Percentiles rank a stretch among this genome's conserved stretches.
Conservation (phyloP, 2,113 vertebrate genomes). For the Silurus meridionalis region DNA sequence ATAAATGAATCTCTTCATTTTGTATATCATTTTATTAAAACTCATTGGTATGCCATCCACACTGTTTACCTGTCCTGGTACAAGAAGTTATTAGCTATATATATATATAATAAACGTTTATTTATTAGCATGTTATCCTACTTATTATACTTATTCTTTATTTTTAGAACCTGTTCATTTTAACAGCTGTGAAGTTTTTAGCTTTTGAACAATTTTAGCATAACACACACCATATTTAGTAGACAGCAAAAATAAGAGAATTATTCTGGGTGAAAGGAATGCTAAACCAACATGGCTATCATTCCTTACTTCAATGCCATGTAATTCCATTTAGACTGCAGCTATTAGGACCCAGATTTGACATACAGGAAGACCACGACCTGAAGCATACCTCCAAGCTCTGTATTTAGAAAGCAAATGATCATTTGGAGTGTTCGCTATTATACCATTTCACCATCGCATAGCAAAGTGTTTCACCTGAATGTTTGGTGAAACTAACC, state of each 20-base stretch:
- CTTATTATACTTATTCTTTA: background rate
- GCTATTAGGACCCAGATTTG: no score
- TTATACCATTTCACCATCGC: no score
- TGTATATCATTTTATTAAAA: background rate
- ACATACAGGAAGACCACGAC: no score
- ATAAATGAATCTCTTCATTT: background rate
- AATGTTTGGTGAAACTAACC: no score
- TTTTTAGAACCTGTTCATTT: background rate
- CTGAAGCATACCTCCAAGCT: no score
- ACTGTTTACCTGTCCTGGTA: background rate
- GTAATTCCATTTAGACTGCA: no score
- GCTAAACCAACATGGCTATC: no score
- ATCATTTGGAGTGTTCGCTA: no score
- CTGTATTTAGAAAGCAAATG: no score
- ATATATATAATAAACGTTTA: background rate
- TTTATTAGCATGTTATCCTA: background rate
- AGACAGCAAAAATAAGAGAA: background rate
- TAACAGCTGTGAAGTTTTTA: background rate
- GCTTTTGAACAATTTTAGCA: background rate
- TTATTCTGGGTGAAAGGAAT: no score
- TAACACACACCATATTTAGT: background rate
- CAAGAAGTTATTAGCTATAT: background rate
- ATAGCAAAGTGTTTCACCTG: no score
- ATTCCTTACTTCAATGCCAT: no score
- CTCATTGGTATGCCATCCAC: background rate